These are phyloP conservation scores for Lordiphosa clarofinis DNA, from an alignment of 1,140 invertebrate species.

Conservation along the genomic window DNA sequence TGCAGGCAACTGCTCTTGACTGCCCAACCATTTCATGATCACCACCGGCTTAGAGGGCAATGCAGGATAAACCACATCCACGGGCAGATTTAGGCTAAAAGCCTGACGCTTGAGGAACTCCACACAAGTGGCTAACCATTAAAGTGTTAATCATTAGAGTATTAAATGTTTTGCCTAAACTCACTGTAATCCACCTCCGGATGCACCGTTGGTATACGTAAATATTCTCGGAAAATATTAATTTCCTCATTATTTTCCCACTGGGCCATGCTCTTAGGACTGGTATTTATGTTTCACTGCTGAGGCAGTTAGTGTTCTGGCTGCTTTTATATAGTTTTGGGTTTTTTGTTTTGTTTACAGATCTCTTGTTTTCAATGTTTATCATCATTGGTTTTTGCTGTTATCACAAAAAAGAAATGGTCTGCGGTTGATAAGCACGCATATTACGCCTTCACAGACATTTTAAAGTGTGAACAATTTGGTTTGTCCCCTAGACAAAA, in stretches of 20 bases:
- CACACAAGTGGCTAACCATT: conserved; percentile 80
- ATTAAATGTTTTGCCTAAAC: background rate
- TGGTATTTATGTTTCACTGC: background rate
- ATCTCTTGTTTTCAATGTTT: too few species aligned
- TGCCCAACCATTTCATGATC: conserved; percentile 87
- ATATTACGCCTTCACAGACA: too few species aligned
- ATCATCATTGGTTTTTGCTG: background rate
- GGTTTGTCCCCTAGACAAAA: too few species aligned
- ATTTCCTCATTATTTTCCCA: conserved; percentile 85
- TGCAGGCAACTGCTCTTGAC: conserved; percentile 83
- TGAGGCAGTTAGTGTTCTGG: background rate
- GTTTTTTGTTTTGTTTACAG: background rate
- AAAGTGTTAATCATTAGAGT: background rate
- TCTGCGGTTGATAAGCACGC: too few species aligned
- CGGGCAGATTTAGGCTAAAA: conserved; percentile 82
- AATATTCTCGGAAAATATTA: conserved; percentile 89
- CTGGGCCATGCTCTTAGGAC: conserved; percentile 27
- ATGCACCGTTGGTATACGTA: conserved; percentile 90
- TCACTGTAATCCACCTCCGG: conserved; percentile 87
- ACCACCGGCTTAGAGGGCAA: conserved; percentile 84
- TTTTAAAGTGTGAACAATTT: too few species aligned
- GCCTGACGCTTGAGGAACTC: conserved; percentile 86
- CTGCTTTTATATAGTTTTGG: conserved; percentile 4
- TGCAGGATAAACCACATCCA: conserved; percentile 80
- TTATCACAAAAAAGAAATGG: background rate